Evolutionary conservation across 2,888 invertebrate genomes (phyloP).

Genomic region (Steromphala cineraria): DNA sequence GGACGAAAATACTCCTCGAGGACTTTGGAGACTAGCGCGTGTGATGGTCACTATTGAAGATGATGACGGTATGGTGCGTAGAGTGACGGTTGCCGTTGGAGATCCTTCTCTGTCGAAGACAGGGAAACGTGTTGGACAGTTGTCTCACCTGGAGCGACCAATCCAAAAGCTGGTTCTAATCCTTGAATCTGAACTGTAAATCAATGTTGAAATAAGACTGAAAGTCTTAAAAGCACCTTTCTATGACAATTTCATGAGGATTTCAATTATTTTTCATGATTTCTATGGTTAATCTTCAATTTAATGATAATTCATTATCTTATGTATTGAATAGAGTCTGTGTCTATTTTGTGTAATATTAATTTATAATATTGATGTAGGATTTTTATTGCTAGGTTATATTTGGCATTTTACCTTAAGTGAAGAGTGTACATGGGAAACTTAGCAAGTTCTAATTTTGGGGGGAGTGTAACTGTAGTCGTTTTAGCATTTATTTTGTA

Average conservation of each 20-base stretch:
- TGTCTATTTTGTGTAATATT: no score
- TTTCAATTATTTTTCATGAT: no score
- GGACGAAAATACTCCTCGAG: conserved; percentile 37
- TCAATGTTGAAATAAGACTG: no score
- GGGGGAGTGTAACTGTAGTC: not conserved
- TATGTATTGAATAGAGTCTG: no score
- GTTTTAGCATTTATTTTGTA: not conserved
- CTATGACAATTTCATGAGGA: no score
- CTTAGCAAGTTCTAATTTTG: not conserved
- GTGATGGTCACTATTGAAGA: conserved; percentile 16
- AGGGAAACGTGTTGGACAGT: conserved; percentile 9
- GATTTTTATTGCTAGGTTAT: no score
- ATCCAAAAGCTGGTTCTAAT: conserved; percentile 41
- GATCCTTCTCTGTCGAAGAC: not conserved
- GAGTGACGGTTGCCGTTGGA: conserved; percentile 25
- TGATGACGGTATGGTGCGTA: conserved; percentile 36
- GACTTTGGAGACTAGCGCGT: conserved; percentile 36
- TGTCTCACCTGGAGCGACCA: conserved; percentile 33
- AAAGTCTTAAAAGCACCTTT: no score
- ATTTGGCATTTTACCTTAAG: not conserved
- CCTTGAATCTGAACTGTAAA: not conserved
- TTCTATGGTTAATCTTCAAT: no score
- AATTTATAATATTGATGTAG: no score
- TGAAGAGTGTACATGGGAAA: not conserved
- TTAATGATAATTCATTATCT: no score